Base-by-base conservation (phyloP, 1,140 invertebrate species). In the Calycopis cecrops region DNA sequence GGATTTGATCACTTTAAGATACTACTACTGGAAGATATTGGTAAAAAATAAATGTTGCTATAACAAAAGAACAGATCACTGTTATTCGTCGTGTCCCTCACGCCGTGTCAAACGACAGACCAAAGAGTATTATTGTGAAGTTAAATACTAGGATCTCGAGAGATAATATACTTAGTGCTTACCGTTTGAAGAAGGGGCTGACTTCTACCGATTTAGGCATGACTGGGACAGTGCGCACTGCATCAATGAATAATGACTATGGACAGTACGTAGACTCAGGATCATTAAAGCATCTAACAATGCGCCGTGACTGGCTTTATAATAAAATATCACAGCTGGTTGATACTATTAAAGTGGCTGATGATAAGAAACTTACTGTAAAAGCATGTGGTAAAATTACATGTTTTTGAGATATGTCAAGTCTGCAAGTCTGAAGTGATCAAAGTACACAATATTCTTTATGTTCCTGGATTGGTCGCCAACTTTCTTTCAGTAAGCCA, bases 401-500 rank as follows among this genome's bases (percentile, higher is more conserved):
- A 63, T 50, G 55, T 66, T 18, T 1, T 57, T 0, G 44, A 47
- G n/a, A 35, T n/a, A n/a, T n/a, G n/a, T n/a, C n/a, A 37, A 9
- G 37, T 63, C 28, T 58, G 62, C 28, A 55, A 62, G 28, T 12
- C 11, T 7, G 9, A 59, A 1, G 35, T 2, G 9, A 67, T 72
- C n/a, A 3, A 50, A 38, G 48, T 72, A 33, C 8, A 65, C 17
- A 63, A 79, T 61, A 69, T 75, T 42, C 54, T 73, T 1, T 72
- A 60, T 67, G 62, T 76, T 14, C 67, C 71, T 10, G 61, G 61
- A 3, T 37, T 77, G 8, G 54, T 59, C 10, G 64, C 66, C 4
- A 78, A 76, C 51, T 55, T 73, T 40, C 35, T 79, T 1, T 77
- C 75, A 0, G 64, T 76, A 0, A 76, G 67, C 14, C 57, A 75